phyloP scores from a whole-genome alignment of 2,113 vertebrate species.

The Tenrec ecaudatus region DNA sequence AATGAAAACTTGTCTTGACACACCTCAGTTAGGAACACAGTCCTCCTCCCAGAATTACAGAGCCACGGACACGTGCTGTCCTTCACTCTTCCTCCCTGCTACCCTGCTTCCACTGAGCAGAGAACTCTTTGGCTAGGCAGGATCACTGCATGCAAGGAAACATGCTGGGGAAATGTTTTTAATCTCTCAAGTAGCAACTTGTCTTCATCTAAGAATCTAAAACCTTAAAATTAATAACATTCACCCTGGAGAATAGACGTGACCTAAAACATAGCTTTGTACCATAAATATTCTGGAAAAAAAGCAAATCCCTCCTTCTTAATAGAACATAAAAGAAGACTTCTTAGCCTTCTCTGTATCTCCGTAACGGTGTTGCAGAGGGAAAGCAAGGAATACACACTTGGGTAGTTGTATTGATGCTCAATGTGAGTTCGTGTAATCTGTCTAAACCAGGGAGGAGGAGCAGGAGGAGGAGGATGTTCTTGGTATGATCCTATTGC shows the following conservation, averaged over 20 bases:
- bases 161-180: not conserved
- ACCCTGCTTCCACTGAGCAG: not conserved
- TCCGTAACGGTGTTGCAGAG: not conserved
- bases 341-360: not conserved
- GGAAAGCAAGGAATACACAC: not conserved
- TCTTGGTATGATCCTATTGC: not conserved
- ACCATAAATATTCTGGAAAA: not conserved
- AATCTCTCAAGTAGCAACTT: not conserved
- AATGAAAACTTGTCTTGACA: not conserved
- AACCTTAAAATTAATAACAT: conserved; percentile 20
- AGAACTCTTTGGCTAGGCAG: conserved; percentile 5
- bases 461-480: not conserved
- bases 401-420: not conserved
- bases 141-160: not conserved
- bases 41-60: not conserved
- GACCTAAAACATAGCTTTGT: not conserved
- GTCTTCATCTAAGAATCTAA: not conserved
- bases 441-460: conserved; percentile 1
- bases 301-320: not conserved
- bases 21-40: not conserved
- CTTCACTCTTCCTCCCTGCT: not conserved
- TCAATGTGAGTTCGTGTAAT: not conserved
- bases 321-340: not conserved
- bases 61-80: too few relatives aligned
- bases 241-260: not conserved